Evolutionary conservation across 2,113 vertebrate species (phyloP).

Genomic region (Bettongia penicillata): DNA sequence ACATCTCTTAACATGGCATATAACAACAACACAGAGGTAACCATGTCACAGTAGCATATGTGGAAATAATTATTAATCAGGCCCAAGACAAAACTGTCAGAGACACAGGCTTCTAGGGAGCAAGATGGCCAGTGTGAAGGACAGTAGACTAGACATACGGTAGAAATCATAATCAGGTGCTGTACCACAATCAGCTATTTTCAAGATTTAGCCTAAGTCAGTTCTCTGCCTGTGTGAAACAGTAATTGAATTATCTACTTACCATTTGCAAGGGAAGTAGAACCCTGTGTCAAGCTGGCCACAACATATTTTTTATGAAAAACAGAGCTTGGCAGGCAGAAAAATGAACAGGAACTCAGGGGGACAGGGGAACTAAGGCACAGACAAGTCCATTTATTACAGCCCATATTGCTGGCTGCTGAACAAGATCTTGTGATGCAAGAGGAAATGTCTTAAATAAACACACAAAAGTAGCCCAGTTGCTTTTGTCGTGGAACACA

Average conservation of each 20-base stretch:
- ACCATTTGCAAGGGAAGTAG: constrained; percentile 59
- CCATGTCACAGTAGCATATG: constrained; percentile 77
- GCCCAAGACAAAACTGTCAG: constrained; percentile 77
- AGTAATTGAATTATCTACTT: constrained; percentile 80
- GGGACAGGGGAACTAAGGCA: neutral
- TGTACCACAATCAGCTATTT: neutral
- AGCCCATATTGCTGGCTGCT: neutral
- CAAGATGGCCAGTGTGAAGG: constrained; percentile 74
- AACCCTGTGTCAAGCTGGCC: neutral
- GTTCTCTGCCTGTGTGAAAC: constrained; percentile 58
- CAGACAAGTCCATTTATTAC: neutral
- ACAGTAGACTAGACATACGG: constrained; percentile 81
- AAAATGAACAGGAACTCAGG: neutral
- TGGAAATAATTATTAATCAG: constrained; percentile 82
- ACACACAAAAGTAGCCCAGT: neutral
- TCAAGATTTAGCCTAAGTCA: neutral
- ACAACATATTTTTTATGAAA: neutral
- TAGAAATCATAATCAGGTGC: neutral
- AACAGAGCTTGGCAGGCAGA: neutral
- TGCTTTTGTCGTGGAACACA: neutral
- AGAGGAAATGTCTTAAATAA: neutral
- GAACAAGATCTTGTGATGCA: neutral
- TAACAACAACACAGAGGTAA: constrained; percentile 68
- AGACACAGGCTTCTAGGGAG: constrained; percentile 63
- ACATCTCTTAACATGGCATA: constrained; percentile 72